Conservation (phyloP, 2,888 invertebrate genomes). For the Nephrotoma appendiculata region DNA sequence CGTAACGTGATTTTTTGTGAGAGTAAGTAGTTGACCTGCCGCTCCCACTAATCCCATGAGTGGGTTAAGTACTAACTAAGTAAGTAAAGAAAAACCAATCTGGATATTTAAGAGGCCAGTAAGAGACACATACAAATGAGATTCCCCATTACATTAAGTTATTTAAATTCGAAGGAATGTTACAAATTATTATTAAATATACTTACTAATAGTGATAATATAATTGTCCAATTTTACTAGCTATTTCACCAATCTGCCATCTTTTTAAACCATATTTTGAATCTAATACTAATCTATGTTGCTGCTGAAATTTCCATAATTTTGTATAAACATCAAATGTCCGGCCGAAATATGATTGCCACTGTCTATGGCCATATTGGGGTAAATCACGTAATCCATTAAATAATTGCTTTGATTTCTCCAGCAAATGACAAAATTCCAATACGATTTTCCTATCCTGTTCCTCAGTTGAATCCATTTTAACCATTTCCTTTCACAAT, state of each 20-base stretch:
- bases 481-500: slow-evolving; percentile 38
- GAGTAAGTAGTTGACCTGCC: no score
- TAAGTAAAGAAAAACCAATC: no score
- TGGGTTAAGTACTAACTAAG: no score
- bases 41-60: no score
- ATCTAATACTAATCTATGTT: slow-evolving; percentile 82
- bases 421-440: slow-evolving; percentile 90
- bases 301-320: slow-evolving; percentile 96
- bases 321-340: slow-evolving; percentile 97
- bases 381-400: slow-evolving; percentile 92
- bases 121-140: no score
- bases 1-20: no score
- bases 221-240: slow-evolving; percentile 95
- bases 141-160: no score
- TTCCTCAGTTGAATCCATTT: slow-evolving; percentile 69
- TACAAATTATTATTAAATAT: neutral
- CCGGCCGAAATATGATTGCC: slow-evolving; percentile 93
- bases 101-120: no score
- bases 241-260: slow-evolving; percentile 98
- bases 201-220: slow-evolving; percentile 97
- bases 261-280: slow-evolving; percentile 87
- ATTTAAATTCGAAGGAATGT: no score
- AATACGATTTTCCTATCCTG: slow-evolving; percentile 83
- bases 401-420: slow-evolving; percentile 94
- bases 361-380: slow-evolving; percentile 93